Conservation (phyloP, 2,888 invertebrate species). For the Tortricodes alternella region DNA sequence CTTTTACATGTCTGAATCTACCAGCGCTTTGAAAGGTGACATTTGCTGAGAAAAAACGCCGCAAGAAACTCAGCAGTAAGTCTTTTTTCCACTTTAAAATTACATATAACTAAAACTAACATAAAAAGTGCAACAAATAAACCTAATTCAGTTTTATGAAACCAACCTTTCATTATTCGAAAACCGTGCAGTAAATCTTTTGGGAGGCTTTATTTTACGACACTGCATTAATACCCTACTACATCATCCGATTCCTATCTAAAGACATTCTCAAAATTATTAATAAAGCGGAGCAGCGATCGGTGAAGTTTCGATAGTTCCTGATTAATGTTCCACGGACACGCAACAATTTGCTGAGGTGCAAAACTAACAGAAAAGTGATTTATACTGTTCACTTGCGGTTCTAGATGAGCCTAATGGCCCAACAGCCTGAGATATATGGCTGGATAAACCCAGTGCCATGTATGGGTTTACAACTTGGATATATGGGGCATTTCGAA, state of each 20-base stretch:
- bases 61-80: too few species aligned
- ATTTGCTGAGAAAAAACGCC: too few species aligned
- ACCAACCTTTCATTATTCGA: background rate
- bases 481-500: constrained; percentile 57
- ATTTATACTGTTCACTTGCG: constrained; percentile 30
- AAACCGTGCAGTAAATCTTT: background rate
- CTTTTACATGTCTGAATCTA: too few species aligned
- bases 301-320: constrained; percentile 52
- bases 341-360: constrained; percentile 67
- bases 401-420: constrained; percentile 31
- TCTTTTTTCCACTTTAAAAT: too few species aligned
- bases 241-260: constrained; percentile 20
- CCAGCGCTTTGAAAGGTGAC: too few species aligned
- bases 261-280: constrained; percentile 34
- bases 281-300: constrained; percentile 48
- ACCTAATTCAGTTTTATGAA: too few species aligned
- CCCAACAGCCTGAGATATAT: constrained; percentile 52
- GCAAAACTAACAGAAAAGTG: constrained; percentile 35
- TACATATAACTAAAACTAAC: too few species aligned
- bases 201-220: background rate
- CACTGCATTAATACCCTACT: constrained; percentile 8
- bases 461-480: constrained; percentile 54
- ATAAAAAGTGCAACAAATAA: too few species aligned
- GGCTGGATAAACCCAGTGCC: constrained; percentile 57
- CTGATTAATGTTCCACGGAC: constrained; percentile 61